Evolutionary conservation across 1,140 invertebrate species (phyloP), one percentile per base, ranked within the genome.

Genomic region (Hermetia illucens): DNA sequence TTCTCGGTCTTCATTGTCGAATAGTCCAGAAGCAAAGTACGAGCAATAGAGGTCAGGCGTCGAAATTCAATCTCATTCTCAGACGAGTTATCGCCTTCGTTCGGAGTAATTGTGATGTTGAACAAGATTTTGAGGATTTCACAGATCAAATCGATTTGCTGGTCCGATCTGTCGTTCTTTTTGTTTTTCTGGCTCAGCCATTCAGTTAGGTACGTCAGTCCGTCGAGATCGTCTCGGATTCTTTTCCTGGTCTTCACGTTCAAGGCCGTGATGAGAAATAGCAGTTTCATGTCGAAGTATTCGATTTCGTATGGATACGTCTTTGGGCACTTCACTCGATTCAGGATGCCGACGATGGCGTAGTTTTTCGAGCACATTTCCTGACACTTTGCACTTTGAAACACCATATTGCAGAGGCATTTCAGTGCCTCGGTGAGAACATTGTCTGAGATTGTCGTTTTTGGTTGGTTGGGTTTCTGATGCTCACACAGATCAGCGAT

Each of bases 41-140:
- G 72, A 15, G 92, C 64, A 37, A 86, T 74, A 30, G 68, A 68
- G 22, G 83, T 77, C 32, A 93, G 55, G 41, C 78, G 69, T 45
- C 79, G 62, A 50, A 77, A 79, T 53, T 79, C 77, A 1, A 75
- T 72, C 47, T 83, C 72, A 50, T 85, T 77, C 46, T 79, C 75
- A 50, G 81, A 69, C 40, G 68, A 66, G 13, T 64, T 56, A 5
- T 64, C 56, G 19, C 59, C 54, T 10, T 65, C 55, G 42, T 70
- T 65, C 30, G 64, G 62, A 40, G 65, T 57, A 16, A 79, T 68
- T n/a, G 74, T 78, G 37, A 95, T 61, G 59, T 93, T 95, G 55
- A 93, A 96, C 40, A 94, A 66, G 10, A 81, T 75, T 65, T 94
- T 94, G 5, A 94, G 68, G 44, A 88, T 75, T 66, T 95, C 89